Evolutionary conservation across 2,797 vertebrate species (phyloP).

Genomic region (Erethizon dorsatum): DNA sequence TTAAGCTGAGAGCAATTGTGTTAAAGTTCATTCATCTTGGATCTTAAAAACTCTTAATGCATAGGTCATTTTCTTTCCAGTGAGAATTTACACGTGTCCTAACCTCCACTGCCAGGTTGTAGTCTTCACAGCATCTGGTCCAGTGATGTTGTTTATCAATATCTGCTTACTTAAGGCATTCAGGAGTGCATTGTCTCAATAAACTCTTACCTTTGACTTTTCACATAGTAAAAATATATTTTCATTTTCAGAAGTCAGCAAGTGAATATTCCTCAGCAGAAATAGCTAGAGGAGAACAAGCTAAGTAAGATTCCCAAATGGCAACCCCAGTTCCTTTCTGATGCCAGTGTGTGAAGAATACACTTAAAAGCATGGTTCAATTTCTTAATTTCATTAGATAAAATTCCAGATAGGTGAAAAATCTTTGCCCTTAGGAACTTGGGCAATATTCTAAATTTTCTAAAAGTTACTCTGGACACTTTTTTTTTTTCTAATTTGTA

Average conservation of each 20-base stretch:
- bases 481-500: slow-evolving; percentile 22
- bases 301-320: neutral
- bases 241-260: neutral
- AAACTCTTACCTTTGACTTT: neutral
- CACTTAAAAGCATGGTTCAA: neutral
- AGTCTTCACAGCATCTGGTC: neutral
- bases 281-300: neutral
- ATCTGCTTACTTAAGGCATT: neutral
- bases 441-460: neutral
- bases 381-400: neutral
- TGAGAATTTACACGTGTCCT: neutral
- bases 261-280: neutral
- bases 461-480: neutral
- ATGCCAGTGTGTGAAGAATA: neutral
- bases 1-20: neutral
- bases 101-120: neutral
- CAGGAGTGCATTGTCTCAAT: neutral
- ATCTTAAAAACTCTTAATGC: neutral
- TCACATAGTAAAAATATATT: neutral
- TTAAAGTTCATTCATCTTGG: neutral
- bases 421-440: neutral
- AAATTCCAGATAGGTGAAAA: neutral
- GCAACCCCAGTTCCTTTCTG: neutral
- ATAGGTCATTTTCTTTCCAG: neutral
- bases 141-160: neutral